Base-by-base conservation (phyloP, 2,888 invertebrate genomes). In the Seladonia tumulorum region DNA sequence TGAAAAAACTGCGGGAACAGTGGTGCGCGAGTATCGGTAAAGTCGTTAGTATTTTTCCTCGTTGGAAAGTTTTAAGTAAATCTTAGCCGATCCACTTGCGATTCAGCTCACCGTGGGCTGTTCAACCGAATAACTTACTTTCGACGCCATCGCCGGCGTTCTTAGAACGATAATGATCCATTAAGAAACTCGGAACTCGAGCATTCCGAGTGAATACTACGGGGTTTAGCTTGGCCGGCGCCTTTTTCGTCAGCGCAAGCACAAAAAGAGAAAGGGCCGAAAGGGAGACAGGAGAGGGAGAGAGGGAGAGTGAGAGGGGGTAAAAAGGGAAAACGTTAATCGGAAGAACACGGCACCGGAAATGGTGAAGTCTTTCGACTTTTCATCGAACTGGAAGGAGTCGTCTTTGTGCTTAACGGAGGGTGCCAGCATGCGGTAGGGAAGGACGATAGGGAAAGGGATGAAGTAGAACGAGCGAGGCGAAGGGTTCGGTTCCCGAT, bases 361-460 rank as follows among this genome's bases (percentile, higher is more conserved):
- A 83, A 88, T 82, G 87, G 87, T 76, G 78, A 83, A 85, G 86
- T 90, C 90, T 90, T 89, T 88, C 89, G 88, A 92, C 92, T 91
- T 89, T 89, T 87, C 91, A 89, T 90, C 87, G 89, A 90, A 87
- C 87, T 88, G 88, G 91, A 90, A 92, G 88, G 87, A 87, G 89
- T 89, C 87, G 87, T 90, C 90, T 90, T 92, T 92, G 89, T 92
- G 90, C 88, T 88, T 87, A 85, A 81, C 89, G 79, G 82, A 80
- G 78, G 81, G 85, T 83, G 82, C 83, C 80, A 76, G 78, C 78
- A 72, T 81, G 81, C 78, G 80, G 79, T 63, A 81, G 68, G 49
- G 80, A 39, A 75, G 66, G 76, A 70, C 70, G 70, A 76, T 47
- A 78, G 81, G 81, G 75, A 57, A 12, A 53, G 39, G 70, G 18